Evolutionary conservation across 2,888 invertebrate genomes (phyloP).

Genomic region (Drosophila robusta): DNA sequence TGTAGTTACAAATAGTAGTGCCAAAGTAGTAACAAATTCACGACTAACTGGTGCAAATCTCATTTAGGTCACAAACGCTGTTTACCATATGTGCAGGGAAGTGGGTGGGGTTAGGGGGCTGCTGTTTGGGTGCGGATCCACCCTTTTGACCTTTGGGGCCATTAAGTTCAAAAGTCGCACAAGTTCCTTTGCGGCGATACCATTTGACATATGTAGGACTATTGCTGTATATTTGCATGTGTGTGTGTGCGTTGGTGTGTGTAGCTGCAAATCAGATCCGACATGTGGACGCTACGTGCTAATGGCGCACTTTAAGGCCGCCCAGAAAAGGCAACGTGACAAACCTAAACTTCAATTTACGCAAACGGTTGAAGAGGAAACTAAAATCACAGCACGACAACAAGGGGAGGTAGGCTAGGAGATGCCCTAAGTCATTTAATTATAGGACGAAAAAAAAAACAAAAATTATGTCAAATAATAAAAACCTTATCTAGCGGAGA

Average conservation of each 20-base stretch:
- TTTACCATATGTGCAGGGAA: background rate
- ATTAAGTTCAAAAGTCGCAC: conserved; percentile 70
- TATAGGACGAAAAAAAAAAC: background rate
- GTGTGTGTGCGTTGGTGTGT: conserved; percentile 10
- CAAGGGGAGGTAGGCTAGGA: rapidly evolving
- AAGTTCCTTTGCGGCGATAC: conserved; percentile 53
- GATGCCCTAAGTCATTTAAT: conserved; percentile 3
- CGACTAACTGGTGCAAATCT: background rate
- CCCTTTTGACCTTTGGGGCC: conserved; percentile 60
- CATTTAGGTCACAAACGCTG: conserved; percentile 41
- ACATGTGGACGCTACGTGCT: conserved; percentile 68
- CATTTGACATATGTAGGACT: conserved; percentile 61
- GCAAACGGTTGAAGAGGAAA: conserved; percentile 16
- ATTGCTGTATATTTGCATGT: conserved; percentile 57
- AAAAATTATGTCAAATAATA: too few species aligned
- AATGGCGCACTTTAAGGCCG: conserved; percentile 41
- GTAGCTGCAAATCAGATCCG: conserved; percentile 33
- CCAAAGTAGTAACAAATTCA: conserved; percentile 6
- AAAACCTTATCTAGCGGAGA: too few species aligned
- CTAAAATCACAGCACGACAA: conserved; percentile 27
- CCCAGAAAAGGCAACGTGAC: conserved; percentile 40
- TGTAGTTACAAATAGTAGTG: background rate
- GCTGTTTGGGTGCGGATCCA: conserved; percentile 5
- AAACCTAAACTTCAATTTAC: conserved; percentile 29
- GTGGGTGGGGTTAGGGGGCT: background rate